These are phyloP conservation scores for Ptyas mucosa DNA, from an alignment of 2,113 vertebrate species.

Conservation along the genomic window DNA sequence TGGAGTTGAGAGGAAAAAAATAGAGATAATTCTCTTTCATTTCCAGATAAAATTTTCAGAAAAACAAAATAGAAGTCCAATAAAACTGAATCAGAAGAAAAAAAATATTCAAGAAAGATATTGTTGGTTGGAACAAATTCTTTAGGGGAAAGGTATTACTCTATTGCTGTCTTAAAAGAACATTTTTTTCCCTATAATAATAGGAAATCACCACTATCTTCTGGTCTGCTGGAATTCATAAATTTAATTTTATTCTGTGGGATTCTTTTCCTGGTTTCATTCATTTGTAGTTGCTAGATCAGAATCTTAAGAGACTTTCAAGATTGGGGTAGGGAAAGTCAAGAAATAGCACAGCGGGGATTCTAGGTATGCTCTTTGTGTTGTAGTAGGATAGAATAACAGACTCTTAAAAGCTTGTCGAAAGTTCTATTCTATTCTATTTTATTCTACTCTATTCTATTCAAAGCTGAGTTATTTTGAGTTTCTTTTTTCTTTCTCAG, in stretches of 20 bases:
- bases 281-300: neutral
- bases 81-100: neutral
- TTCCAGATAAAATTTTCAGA: neutral
- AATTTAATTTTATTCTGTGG: neutral
- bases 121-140: neutral
- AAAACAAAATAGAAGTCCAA: neutral
- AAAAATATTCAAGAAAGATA: neutral
- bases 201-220: neutral
- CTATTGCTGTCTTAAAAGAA: neutral
- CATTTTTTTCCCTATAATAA: neutral
- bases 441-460: too few relatives aligned
- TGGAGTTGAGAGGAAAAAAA: neutral
- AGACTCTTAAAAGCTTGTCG: neutral
- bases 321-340: neutral
- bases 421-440: neutral
- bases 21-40: neutral
- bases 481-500: neutral
- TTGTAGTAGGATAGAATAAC: neutral
- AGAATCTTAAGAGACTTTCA: neutral
- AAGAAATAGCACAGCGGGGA: neutral
- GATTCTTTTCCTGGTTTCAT: neutral
- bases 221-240: neutral
- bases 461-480: neutral
- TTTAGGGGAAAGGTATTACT: neutral
- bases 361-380: neutral